Evolutionary conservation across 2,888 invertebrate species (phyloP), one percentile per base, ranked within the genome.

Genomic region (Eristalis pertinax): DNA sequence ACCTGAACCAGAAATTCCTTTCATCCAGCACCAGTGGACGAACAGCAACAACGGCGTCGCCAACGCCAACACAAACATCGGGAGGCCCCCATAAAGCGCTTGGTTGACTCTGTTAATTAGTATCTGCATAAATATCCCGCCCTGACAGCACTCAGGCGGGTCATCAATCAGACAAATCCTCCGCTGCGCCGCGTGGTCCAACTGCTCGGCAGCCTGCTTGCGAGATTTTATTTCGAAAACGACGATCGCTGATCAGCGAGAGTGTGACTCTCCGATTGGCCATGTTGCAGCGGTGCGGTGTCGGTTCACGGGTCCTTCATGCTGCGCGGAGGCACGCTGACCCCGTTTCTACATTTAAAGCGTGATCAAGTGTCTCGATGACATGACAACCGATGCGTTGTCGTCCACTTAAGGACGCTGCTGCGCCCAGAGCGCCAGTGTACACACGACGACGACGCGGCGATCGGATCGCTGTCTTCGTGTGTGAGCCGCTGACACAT

Each of bases 381-480:
- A 50, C 50, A 50, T 50, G 50, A 50, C 50, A 50, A 19, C 19
- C 50, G 50, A 50, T 50, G 50, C 50, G 19, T 19, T 50, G 50
- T 50, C 50, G 50, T 50, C 50, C 50, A 50, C 50, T 50, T 50
- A 50, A 50, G 50, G 50, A 50, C 50, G 50, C 50, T 50, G 50
- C 50, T n/a, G 50, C 50, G 19, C 5, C 19, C 19, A 50, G 19
- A 38, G 38, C 38, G 38, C 38, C 38, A 38, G 35, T 35, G 35
- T 11, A 35, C 35, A 32, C 32, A 32, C 32, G 32, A 32, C 32
- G 32, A 26, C 26, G 26, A 26, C 26, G 26, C 41, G 38, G 10
- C 50, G 50, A 50, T n/a, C 50, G 19, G 19, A 50, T 50, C 50
- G 50, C 7, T 19, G 50, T 7, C 50, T 50, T 50, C 50, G 50